A percentile compares a stretch with the other conserved stretches of the same genome.
These are phyloP conservation scores for Phocides pigmalion DNA, from an alignment of 1,140 invertebrate genomes.

Conservation along the genomic window DNA sequence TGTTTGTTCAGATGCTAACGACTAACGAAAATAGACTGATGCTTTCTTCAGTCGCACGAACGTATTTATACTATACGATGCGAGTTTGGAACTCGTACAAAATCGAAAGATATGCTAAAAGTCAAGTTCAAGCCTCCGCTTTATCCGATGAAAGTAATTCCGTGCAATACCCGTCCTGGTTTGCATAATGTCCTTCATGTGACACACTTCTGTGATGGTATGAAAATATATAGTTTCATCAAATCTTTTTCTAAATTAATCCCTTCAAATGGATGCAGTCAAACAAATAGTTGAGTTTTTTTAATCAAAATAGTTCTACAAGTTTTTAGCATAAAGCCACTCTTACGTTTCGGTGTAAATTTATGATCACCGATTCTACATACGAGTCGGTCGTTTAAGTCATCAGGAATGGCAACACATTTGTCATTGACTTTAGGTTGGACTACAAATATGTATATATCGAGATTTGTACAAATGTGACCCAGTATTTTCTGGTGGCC, in stretches of 20 bases:
- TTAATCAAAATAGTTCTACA: no score
- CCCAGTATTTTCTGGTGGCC: no score
- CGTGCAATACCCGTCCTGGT: not conserved
- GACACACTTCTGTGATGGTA: not conserved
- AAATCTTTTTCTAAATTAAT: not conserved
- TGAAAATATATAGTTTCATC: not conserved
- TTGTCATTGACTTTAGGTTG: no score
- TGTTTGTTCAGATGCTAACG: conserved; percentile 71
- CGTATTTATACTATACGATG: conserved; percentile 63
- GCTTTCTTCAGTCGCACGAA: conserved; percentile 59
- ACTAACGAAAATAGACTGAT: conserved; percentile 65
- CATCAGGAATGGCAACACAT: no score
- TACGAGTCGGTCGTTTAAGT: no score
- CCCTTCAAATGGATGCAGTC: no score
- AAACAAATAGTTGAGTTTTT: no score
- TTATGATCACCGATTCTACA: no score
- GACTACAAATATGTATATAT: no score
- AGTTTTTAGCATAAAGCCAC: no score
- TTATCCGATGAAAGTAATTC: conserved; percentile 2
- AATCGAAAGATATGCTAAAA: not conserved
- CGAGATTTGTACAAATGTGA: no score
- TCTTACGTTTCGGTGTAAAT: no score
- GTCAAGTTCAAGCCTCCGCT: conserved; percentile 1
- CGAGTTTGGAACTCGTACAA: not conserved
- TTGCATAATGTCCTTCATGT: not conserved